A percentile compares a stretch with the other conserved stretches of the same genome.
Conservation (phyloP, 2,113 vertebrate species). For the Girardinichthys multiradiatus region DNA sequence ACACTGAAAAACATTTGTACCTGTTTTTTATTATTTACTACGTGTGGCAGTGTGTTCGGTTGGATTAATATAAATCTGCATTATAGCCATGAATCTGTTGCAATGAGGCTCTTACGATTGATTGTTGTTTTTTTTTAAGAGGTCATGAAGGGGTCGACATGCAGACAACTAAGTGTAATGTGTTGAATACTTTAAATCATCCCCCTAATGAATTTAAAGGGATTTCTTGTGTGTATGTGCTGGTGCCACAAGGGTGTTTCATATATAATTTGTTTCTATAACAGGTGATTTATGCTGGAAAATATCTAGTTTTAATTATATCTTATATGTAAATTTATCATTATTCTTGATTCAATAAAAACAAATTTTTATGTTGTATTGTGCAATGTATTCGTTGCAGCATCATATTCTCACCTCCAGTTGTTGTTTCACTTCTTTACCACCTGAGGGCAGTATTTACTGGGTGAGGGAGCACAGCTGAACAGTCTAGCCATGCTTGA, state of each 20-base stretch:
- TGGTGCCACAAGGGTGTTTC: slow-evolving; percentile 37
- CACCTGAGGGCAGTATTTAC: slow-evolving; percentile 53
- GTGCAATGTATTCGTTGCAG: slow-evolving; percentile 16
- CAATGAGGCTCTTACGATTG: slow-evolving; percentile 31
- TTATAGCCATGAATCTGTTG: slow-evolving; percentile 54
- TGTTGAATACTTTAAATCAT: background rate
- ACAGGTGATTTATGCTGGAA: slow-evolving; percentile 6
- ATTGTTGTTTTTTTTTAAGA: slow-evolving; percentile 37
- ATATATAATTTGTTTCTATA: slow-evolving; percentile 20
- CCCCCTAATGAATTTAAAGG: background rate
- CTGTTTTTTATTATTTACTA: slow-evolving; percentile 19
- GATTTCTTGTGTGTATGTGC: slow-evolving; percentile 10
- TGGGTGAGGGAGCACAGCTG: slow-evolving; percentile 2
- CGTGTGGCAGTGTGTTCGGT: slow-evolving; percentile 17
- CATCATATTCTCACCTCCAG: background rate
- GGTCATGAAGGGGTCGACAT: slow-evolving; percentile 21
- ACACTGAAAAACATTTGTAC: slow-evolving; percentile 33
- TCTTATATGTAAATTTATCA: slow-evolving; percentile 19
- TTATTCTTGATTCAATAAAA: slow-evolving; percentile 58
- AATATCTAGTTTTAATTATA: background rate
- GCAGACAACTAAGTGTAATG: slow-evolving; percentile 7
- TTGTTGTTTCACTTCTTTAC: slow-evolving; percentile 44
- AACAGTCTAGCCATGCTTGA: background rate
- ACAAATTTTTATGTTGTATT: background rate
- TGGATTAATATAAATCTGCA: slow-evolving; percentile 53